Base-by-base conservation (phyloP, 2,113 vertebrate species). In the Anolis sagrei region DNA sequence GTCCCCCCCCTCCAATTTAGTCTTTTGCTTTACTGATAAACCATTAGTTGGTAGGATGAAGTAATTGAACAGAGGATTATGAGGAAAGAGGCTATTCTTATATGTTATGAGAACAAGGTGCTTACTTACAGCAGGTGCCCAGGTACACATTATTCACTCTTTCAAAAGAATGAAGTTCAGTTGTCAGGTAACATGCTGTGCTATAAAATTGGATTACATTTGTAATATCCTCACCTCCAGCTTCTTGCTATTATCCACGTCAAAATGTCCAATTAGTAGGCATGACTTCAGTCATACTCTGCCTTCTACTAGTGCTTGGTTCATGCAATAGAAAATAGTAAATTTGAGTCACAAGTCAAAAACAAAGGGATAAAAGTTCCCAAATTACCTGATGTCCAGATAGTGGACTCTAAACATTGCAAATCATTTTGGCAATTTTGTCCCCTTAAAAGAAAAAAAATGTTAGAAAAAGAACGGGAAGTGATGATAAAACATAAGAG, bases 91-190 rank as follows among this genome's bases (percentile, higher is more conserved):
- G 62, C 48, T 44, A 48, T 74, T 4, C 84, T 89, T 76, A 73
- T 74, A 85, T 86, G 54, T 87, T 85, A 81, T 6, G 11, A 81
- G 49, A 27, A 27, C 49, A 39, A 32, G 61, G 32, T 73, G 7
- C n/a, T 32, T 70, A 39, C 48, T 10, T 27, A 79, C 49, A 54
- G 32, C 54, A 79, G 58, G 32, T 10, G 39, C 27, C 18, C 44
- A 49, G 23, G 32, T 69, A 29, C 64, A 32, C 18, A 69, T 29
- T 79, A 29, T 48, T n/a, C 27, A n/a, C 44, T 66, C 80, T 39
- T n/a, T 61, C 82, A 72, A 2, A n/a, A 34, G 49, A 86, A 77
- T 54, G 36, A 83, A 54, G 32, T 83, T 76, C 89, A 91, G 82
- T 83, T 1, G 1, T 21, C 73, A 70, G 39, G 39, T 61, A 90